Conservation (phyloP, 2,888 invertebrate genomes). For the Automeris io region DNA sequence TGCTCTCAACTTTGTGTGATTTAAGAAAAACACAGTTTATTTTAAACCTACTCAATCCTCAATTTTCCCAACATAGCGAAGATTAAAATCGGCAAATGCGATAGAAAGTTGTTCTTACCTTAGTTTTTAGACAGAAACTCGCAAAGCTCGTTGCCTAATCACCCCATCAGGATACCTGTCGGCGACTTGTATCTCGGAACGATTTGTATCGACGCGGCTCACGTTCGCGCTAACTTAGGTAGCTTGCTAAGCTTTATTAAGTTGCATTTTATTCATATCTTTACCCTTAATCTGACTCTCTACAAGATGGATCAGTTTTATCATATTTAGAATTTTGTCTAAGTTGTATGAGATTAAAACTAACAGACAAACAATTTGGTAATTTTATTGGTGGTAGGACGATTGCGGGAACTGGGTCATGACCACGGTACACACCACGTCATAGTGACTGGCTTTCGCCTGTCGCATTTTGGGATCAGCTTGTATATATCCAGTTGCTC, state of each 20-base stretch:
- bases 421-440: too few species aligned
- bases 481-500: too few species aligned
- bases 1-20: too few species aligned
- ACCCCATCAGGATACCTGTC: constrained; percentile 30
- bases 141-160: constrained; percentile 27
- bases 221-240: constrained; percentile 5
- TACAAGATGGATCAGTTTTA: constrained; percentile 7
- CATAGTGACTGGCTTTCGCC: too few species aligned
- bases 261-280: constrained; percentile 7
- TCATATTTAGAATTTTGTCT: too few species aligned
- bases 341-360: too few species aligned
- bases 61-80: constrained; percentile 11
- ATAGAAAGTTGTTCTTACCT: constrained; percentile 14
- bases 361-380: too few species aligned
- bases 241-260: constrained; percentile 6
- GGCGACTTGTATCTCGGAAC: constrained; percentile 20
- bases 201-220: constrained; percentile 24
- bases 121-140: constrained; percentile 15
- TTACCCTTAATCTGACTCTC: background rate
- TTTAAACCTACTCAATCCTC: constrained; percentile 2
- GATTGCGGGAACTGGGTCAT: too few species aligned
- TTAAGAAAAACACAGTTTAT: background rate
- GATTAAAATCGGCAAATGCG: constrained; percentile 22
- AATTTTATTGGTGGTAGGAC: too few species aligned
- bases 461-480: too few species aligned